Evolutionary conservation across 2,113 vertebrate species (phyloP).

Genomic region (Oreochromis tanganicae): DNA sequence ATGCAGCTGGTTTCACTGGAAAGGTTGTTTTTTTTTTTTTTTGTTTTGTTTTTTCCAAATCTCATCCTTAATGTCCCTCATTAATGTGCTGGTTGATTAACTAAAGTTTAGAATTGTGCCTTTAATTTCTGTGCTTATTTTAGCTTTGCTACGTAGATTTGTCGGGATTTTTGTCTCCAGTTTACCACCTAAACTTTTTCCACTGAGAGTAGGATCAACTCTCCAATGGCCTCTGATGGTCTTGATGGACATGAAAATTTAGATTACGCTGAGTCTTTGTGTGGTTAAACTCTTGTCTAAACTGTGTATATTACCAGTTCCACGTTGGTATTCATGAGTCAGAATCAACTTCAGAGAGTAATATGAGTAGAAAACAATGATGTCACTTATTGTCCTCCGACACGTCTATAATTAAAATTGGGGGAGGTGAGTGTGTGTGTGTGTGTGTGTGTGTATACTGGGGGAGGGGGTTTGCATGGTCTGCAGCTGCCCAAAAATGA

Average conservation of each 20-base stretch:
- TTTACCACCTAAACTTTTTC: not conserved
- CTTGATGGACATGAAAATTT: not conserved
- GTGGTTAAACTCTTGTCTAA: not conserved
- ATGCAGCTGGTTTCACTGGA: not conserved
- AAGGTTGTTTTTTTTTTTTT: too few relatives aligned
- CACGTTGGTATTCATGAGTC: conserved; percentile 1
- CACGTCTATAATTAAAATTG: conserved; percentile 49
- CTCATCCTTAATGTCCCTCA: not conserved
- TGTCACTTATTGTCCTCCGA: conserved; percentile 52
- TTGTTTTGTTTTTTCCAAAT: fast-evolving
- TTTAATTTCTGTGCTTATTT: not conserved
- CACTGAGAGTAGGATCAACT: not conserved
- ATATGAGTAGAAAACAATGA: conserved; percentile 48
- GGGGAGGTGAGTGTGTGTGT: not conserved
- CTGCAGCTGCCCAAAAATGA: conserved; percentile 63
- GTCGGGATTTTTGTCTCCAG: not conserved
- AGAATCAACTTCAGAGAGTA: conserved; percentile 1
- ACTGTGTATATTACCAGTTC: not conserved
- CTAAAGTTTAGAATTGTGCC: not conserved
- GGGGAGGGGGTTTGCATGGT: not conserved
- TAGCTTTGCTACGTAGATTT: not conserved
- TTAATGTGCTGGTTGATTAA: not conserved
- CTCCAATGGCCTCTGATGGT: not conserved
- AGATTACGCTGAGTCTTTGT: not conserved
- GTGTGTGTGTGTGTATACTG: not conserved